phyloP scores from a whole-genome alignment of 64 coral and sea anemone species.

The Pachyseris speciosa region DNA sequence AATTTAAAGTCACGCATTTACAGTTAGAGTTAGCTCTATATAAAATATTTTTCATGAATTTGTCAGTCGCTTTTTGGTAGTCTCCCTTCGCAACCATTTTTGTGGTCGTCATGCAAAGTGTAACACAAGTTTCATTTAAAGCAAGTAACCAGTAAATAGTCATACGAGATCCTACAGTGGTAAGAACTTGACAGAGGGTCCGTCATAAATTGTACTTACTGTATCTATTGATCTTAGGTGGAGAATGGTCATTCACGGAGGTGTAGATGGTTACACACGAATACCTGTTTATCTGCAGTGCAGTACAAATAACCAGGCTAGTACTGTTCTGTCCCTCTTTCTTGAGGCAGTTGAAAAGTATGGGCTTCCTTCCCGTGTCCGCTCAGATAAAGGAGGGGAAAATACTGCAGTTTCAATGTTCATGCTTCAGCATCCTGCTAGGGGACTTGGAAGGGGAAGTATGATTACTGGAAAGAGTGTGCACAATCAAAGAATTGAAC shows the following conservation, averaged over 20 bases:
- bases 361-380: constrained; percentile 60
- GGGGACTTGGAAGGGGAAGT: constrained; percentile 57
- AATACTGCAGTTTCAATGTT: constrained; percentile 49
- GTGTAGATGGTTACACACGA: constrained; percentile 50
- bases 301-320: neutral
- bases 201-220: too few relatives aligned
- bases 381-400: constrained; percentile 60
- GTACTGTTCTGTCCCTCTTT: constrained; percentile 18
- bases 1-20: too few relatives aligned
- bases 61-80: too few relatives aligned
- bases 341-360: constrained; percentile 16
- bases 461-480: constrained; percentile 51
- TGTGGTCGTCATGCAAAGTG: too few relatives aligned
- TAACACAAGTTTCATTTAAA: too few relatives aligned
- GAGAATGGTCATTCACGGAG: constrained; percentile 43
- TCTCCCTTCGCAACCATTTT: too few relatives aligned
- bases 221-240: constrained; percentile 26
- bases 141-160: too few relatives aligned
- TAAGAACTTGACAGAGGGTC: too few relatives aligned
- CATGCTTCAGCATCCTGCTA: constrained; percentile 43
- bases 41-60: too few relatives aligned
- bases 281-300: neutral
- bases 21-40: too few relatives aligned
- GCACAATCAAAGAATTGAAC: constrained; percentile 59
- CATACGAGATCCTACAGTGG: too few relatives aligned